A percentile compares a stretch with the other conserved stretches of the same genome.
These are phyloP conservation scores for Alosa alosa DNA, from an alignment of 2,113 vertebrate species.

Conservation along the genomic window DNA sequence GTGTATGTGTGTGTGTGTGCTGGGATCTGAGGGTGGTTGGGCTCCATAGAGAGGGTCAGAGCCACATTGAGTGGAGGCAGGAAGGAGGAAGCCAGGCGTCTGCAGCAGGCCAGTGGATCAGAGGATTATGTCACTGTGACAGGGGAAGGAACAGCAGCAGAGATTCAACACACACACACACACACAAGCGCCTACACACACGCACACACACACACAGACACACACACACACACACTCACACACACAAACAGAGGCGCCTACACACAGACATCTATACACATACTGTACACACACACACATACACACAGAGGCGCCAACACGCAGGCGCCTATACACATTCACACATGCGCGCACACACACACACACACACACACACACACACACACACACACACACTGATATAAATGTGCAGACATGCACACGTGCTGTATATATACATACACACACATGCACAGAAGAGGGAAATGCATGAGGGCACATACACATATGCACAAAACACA, in stretches of 20 bases:
- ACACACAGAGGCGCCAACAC: not conserved
- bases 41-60: not conserved
- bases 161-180: not conserved
- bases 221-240: not conserved
- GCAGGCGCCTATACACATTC: not conserved
- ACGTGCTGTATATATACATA: not conserved
- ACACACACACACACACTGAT: not conserved
- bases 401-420: not conserved
- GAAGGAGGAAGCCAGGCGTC: not conserved
- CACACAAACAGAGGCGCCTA: not conserved
- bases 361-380: not conserved
- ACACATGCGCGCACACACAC: not conserved
- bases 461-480: not conserved
- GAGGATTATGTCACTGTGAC: conserved; percentile 2
- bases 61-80: not conserved
- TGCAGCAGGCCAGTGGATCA: conserved; percentile 1
- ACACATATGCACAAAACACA: not conserved
- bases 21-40: not conserved
- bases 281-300: not conserved
- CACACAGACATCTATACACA: not conserved
- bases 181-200: not conserved
- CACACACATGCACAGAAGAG: not conserved
- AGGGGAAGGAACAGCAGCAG: not conserved
- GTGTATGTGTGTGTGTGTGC: not conserved
- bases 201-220: not conserved